These are phyloP conservation scores for Notothenia coriiceps DNA, from an alignment of 2,113 vertebrate species.

Conservation along the genomic window DNA sequence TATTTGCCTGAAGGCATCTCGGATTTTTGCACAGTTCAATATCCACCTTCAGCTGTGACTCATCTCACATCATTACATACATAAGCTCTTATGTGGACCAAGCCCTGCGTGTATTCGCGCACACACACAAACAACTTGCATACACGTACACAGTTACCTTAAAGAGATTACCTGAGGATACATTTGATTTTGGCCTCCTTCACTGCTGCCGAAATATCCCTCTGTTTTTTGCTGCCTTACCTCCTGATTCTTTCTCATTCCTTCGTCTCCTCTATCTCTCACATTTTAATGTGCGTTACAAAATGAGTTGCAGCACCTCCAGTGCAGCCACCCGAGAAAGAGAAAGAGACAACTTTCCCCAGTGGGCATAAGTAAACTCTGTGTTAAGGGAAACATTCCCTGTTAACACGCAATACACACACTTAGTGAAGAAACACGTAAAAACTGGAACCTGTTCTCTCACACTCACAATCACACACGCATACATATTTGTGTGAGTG, in stretches of 20 bases:
- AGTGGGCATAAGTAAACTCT: constrained; percentile 51
- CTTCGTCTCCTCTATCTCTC: constrained; percentile 4
- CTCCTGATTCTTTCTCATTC: not conserved
- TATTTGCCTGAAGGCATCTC: constrained; percentile 36
- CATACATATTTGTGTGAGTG: constrained; percentile 14
- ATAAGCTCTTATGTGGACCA: constrained; percentile 20
- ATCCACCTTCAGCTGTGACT: constrained; percentile 59
- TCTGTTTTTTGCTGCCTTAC: not conserved
- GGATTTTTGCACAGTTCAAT: constrained; percentile 46
- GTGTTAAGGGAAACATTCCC: constrained; percentile 42
- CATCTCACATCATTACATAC: constrained; percentile 44
- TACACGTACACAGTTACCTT: constrained; percentile 11
- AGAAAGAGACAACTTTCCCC: constrained; percentile 51
- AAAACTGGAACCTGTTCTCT: not conserved
- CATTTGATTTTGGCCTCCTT: constrained; percentile 13
- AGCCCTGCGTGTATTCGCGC: not conserved
- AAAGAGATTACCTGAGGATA: constrained; percentile 29
- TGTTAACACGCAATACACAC: constrained; percentile 40
- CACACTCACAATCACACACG: constrained; percentile 4
- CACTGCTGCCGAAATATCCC: not conserved
- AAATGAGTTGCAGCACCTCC: constrained; percentile 57
- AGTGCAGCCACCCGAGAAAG: constrained; percentile 46
- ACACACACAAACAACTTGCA: not conserved
- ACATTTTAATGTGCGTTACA: constrained; percentile 56
- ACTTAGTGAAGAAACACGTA: constrained; percentile 5